Evolutionary conservation across 2,797 vertebrate species (phyloP).

Genomic region (Podargus strigoides): DNA sequence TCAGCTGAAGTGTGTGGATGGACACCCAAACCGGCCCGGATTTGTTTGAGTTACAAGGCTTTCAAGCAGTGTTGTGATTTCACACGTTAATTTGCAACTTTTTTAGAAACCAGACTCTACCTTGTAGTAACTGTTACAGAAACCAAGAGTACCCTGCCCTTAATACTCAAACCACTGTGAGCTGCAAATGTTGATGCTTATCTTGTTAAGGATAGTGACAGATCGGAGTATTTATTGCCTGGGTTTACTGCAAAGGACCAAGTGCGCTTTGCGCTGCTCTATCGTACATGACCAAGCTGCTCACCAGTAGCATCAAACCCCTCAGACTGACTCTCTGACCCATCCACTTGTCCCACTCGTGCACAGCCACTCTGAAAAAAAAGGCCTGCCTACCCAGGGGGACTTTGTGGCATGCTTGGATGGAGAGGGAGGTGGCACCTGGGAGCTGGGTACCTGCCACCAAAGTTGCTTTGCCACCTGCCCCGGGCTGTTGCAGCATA

Average conservation of each 20-base stretch:
- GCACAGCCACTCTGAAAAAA: neutral
- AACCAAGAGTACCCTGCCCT: neutral
- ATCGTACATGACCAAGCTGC: rapidly evolving
- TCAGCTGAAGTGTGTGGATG: neutral
- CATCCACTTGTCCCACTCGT: neutral
- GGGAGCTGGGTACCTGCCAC: neutral
- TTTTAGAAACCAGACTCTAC: neutral
- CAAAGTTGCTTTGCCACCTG: neutral
- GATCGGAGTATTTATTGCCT: neutral
- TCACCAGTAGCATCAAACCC: neutral
- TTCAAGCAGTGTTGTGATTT: neutral
- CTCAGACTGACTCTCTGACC: rapidly evolving
- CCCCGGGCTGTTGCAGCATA: neutral
- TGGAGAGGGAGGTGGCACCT: neutral
- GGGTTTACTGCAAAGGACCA: neutral
- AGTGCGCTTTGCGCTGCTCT: neutral
- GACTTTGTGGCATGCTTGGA: rapidly evolving
- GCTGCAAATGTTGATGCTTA: neutral
- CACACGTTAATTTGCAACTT: neutral
- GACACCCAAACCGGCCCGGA: neutral
- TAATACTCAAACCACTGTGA: neutral
- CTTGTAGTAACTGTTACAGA: neutral
- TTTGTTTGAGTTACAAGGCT: neutral
- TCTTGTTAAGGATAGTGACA: rapidly evolving
- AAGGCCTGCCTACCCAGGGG: too few species aligned